These are phyloP conservation scores for Netelia melanura DNA, from an alignment of 2,888 invertebrate genomes.

Conservation along the genomic window DNA sequence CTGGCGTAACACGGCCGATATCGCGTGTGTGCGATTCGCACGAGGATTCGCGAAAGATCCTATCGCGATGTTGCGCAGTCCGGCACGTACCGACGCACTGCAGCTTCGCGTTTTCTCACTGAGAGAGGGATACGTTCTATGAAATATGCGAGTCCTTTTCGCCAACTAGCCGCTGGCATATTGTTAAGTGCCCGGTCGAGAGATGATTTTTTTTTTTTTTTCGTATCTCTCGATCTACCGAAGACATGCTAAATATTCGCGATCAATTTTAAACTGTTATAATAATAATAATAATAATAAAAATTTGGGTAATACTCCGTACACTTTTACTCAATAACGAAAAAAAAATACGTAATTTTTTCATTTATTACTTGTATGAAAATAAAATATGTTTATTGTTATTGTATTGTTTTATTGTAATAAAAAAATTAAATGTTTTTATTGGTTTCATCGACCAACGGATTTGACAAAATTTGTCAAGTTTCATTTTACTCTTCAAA, in stretches of 20 bases:
- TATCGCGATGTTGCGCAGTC: slow-evolving; percentile 66
- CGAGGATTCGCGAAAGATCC: slow-evolving; percentile 73
- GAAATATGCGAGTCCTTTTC: slow-evolving; percentile 43
- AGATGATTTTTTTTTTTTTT: slow-evolving; percentile 23
- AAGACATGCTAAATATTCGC: slow-evolving; percentile 62
- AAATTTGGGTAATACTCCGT: too few relatives aligned
- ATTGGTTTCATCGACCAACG: not conserved
- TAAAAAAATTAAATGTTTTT: not conserved
- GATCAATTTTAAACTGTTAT: slow-evolving; percentile 33
- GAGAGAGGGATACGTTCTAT: slow-evolving; percentile 40
- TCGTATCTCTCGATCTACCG: slow-evolving; percentile 44
- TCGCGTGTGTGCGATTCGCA: slow-evolving; percentile 65
- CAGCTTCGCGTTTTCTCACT: slow-evolving; percentile 37
- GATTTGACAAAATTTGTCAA: not conserved
- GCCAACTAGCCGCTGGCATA: slow-evolving; percentile 53
- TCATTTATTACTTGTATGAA: too few relatives aligned
- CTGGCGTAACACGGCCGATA: slow-evolving; percentile 65
- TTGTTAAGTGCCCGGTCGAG: slow-evolving; percentile 20
- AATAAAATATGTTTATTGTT: too few relatives aligned
- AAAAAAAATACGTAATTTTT: too few relatives aligned
- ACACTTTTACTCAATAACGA: too few relatives aligned
- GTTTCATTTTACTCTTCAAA: not conserved
- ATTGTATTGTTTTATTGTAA: too few relatives aligned
- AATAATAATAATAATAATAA: not conserved
- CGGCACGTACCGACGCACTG: slow-evolving; percentile 56